Evolutionary conservation across 2,113 vertebrate genomes (phyloP), one percentile per base, ranked within the genome.

Genomic region (Erythrocercus mccallii): DNA sequence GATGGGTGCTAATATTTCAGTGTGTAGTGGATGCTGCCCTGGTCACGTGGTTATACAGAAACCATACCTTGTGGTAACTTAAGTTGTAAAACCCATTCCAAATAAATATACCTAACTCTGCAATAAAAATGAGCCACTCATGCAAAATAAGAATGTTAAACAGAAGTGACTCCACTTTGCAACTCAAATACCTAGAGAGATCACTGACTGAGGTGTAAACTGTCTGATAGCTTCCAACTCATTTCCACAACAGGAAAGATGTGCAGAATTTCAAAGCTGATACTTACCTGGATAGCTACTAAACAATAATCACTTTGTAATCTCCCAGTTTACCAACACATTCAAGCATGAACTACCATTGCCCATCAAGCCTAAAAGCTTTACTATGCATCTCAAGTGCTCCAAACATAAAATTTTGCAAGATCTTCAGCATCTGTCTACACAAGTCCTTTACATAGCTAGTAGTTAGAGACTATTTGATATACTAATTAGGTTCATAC

Each of bases 381-480:
- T 20, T 35, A 60, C 33, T 60, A 3, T 7, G 22, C 12, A 77
- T 28, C 37, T 81, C n/a, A 62, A 76, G 27, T 4, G 21, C 30
- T n/a, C 0, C 0, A 23, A 88, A 62, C 25, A 76, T 47, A 27
- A 27, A 40, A 51, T 42, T 54, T n/a, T 42, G 7, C 25, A 73
- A 38, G 28, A 53, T 40, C 40, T 56, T 86, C 22, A 53, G 11
- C 54, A 74, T 40, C 28, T 57, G 24, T n/a, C 48, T 44, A 47
- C 4, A 25, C 1, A 14, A 61, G 10, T 86, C n/a, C n/a, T 86
- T 84, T n/a, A 79, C 8, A 18, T 0, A 94, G 10, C 15, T 87
- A 51, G 66, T 48, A 66, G 31, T 77, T 47, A 42, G 12, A 81
- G 16, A 58, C 31, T 47, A 22, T 47, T 22, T 22, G 77, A 65